phyloP scores from a whole-genome alignment of 2,113 vertebrate species.

The Semnornis frantzii region DNA sequence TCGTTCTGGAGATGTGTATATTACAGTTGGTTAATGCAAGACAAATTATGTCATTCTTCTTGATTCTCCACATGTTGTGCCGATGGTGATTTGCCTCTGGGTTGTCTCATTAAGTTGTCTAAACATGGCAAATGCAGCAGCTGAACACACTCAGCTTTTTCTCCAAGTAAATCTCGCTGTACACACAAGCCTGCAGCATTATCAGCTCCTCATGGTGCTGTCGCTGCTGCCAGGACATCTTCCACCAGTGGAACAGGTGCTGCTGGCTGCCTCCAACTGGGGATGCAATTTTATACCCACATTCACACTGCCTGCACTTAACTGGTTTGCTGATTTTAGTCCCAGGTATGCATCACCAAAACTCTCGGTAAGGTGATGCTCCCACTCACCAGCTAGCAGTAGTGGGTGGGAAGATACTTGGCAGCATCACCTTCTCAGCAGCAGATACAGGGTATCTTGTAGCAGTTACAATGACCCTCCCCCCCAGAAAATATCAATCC shows the following conservation, averaged over 20 bases:
- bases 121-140: conserved; percentile 50
- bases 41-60: conserved; percentile 67
- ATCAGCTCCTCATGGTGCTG: neutral
- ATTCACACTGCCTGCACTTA: neutral
- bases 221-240: neutral
- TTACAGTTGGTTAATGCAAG: conserved; percentile 61
- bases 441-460: neutral
- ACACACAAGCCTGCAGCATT: neutral
- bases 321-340: neutral
- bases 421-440: neutral
- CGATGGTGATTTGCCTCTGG: conserved; percentile 58
- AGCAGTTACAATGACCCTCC: neutral
- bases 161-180: neutral
- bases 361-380: rapidly evolving
- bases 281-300: rapidly evolving
- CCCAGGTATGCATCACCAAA: neutral
- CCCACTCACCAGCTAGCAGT: rapidly evolving
- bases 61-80: conserved; percentile 52
- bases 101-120: conserved; percentile 67
- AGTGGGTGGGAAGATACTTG: neutral
- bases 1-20: neutral
- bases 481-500: neutral
- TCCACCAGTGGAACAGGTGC: neutral
- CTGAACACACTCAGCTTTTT: neutral
- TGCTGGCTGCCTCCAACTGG: neutral